Conservation (phyloP, 2,888 invertebrate genomes). For the Athalia rosae region DNA sequence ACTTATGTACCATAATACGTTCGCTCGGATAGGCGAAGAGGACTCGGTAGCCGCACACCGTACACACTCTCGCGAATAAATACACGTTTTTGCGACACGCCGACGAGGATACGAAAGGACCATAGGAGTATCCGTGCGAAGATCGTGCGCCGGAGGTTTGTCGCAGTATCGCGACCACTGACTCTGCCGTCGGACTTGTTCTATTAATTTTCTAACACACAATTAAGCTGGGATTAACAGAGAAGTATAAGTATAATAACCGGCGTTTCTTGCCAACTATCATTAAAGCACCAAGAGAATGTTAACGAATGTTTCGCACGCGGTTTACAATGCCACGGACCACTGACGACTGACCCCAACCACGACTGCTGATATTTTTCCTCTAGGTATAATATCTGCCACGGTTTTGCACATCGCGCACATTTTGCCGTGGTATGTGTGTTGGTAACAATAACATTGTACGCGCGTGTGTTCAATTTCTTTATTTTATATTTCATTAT, state of each 20-base stretch:
- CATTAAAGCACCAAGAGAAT: conserved; percentile 65
- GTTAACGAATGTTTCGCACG: conserved; percentile 68
- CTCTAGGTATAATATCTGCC: background rate
- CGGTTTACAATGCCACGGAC: conserved; percentile 53
- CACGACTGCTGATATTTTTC: conserved; percentile 35
- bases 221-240: conserved; percentile 52
- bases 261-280: conserved; percentile 51
- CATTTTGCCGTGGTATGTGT: background rate
- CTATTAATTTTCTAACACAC: conserved; percentile 61
- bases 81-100: background rate
- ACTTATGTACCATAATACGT: background rate
- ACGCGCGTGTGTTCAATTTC: background rate
- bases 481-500: background rate
- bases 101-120: conserved; percentile 7
- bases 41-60: background rate
- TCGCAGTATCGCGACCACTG: background rate
- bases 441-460: conserved; percentile 9
- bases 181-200: conserved; percentile 49
- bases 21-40: background rate
- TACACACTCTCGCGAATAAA: background rate
- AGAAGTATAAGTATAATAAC: conserved; percentile 39
- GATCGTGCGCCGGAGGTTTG: conserved; percentile 1
- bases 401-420: background rate
- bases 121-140: conserved; percentile 18
- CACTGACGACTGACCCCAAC: conserved; percentile 36